Base-by-base conservation (phyloP, 2,113 vertebrate genomes). In the Hiodon tergisus region DNA sequence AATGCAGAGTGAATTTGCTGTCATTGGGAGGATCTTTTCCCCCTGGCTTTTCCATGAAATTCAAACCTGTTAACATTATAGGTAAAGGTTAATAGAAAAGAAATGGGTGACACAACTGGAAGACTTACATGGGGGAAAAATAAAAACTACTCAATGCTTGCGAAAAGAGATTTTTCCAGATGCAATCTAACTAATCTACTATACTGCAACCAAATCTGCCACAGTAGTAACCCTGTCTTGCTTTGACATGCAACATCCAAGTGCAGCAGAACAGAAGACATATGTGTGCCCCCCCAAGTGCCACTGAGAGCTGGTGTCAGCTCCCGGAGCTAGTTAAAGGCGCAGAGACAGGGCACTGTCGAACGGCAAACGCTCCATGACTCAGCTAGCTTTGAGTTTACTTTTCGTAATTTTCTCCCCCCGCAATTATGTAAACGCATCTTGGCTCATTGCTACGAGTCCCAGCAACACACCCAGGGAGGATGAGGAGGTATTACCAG, bases 321-420 rank as follows among this genome's bases (percentile, higher is more conserved):
- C 89, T 84, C 82, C 91, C 92, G 90, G 91, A 93, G 91, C 92
- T 94, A 91, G 94, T 95, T 94, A 94, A 89, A 87, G 74, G 80
- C 85, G 83, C 86, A 87, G 91, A 88, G 93, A 92, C 88, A 86
- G 80, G 89, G 86, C 81, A 81, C 67, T 74, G 77, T 77, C 60
- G 74, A 76, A 91, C 88, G 90, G 92, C 90, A 93, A 93, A 91
- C 87, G 68, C 87, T 86, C 80, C 79, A 31, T 2, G 31, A 31
- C 2, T 31, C 31, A 2, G 31, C 31, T 31, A 31, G 31, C 31
- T 31, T 31, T 31, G 31, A 31, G 31, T 31, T 31, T 31, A 31
- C 31, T 31, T 31, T 31, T 31, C 31, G 31, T 31, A 31, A 31
- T 31, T 31, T 31, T 31, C 31, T 31, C 31, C 2, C 31, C 31